Percentiles rank a stretch among this genome's conserved stretches.
These are phyloP conservation scores for Muscina levida DNA, from an alignment of 2,888 invertebrate species.

Conservation along the genomic window DNA sequence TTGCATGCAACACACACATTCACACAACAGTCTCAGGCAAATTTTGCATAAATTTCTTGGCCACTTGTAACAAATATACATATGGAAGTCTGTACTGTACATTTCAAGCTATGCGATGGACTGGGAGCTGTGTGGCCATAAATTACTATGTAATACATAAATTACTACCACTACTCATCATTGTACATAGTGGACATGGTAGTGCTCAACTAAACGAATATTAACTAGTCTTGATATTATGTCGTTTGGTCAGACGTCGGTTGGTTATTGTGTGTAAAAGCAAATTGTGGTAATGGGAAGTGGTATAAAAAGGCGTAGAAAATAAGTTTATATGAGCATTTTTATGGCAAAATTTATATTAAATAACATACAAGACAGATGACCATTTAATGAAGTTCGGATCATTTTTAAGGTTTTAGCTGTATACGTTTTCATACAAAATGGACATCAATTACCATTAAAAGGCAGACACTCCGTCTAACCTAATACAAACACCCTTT, in stretches of 20 bases:
- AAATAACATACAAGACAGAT: too few species aligned
- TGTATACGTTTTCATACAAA: too few species aligned
- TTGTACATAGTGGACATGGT: background rate
- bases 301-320: background rate
- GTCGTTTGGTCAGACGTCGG: background rate
- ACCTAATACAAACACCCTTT: too few species aligned
- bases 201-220: background rate
- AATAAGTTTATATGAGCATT: background rate
- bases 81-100: too few species aligned
- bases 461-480: too few species aligned
- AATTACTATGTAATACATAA: slow-evolving; percentile 5
- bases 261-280: background rate
- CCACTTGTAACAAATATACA: too few species aligned
- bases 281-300: background rate
- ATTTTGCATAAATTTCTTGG: slow-evolving; percentile 20
- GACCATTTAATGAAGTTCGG: too few species aligned
- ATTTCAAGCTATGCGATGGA: background rate
- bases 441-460: too few species aligned
- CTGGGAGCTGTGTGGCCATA: slow-evolving; percentile 3
- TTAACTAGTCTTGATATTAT: too few species aligned
- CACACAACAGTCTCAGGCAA: background rate
- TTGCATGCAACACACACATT: background rate
- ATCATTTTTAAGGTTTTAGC: too few species aligned
- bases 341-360: too few species aligned
- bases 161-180: slow-evolving; percentile 2